These are phyloP conservation scores for Rhinogobio ventralis DNA, from an alignment of 2,797 vertebrate species.

Conservation along the genomic window DNA sequence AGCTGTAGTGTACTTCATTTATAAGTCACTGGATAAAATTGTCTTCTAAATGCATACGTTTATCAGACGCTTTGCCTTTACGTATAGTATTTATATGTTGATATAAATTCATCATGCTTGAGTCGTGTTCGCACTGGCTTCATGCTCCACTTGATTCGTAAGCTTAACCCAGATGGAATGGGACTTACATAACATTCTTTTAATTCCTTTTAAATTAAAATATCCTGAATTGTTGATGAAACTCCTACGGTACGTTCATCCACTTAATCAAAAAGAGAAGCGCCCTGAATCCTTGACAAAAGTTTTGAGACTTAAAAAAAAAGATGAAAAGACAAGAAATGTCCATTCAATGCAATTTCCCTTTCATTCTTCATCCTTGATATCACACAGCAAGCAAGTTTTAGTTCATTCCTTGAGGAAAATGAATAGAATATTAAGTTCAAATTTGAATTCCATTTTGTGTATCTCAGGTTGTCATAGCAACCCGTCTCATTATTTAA, in stretches of 20 bases:
- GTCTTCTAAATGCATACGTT: neutral
- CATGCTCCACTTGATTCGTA: neutral
- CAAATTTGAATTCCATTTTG: conserved; percentile 18
- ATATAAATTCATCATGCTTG: too few relatives aligned
- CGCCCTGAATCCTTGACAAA: neutral
- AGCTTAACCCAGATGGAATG: neutral
- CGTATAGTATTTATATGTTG: neutral
- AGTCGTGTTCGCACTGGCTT: neutral
- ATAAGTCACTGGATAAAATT: neutral
- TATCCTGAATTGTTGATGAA: neutral
- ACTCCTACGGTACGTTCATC: neutral
- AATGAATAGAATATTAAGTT: conserved; percentile 46
- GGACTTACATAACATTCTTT: neutral
- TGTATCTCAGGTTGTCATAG: conserved; percentile 34
- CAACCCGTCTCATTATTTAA: conserved; percentile 12
- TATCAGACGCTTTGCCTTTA: neutral
- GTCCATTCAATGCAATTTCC: conserved; percentile 5
- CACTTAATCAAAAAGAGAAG: neutral
- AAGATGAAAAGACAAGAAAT: neutral
- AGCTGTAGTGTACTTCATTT: neutral
- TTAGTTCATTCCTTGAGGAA: conserved; percentile 31
- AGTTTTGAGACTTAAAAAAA: neutral
- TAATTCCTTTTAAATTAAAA: neutral
- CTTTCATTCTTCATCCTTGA: conserved; percentile 1
- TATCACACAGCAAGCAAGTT: neutral